Base-by-base conservation (phyloP, 1,140 invertebrate genomes). In the Helicorthomorpha holstii region DNA sequence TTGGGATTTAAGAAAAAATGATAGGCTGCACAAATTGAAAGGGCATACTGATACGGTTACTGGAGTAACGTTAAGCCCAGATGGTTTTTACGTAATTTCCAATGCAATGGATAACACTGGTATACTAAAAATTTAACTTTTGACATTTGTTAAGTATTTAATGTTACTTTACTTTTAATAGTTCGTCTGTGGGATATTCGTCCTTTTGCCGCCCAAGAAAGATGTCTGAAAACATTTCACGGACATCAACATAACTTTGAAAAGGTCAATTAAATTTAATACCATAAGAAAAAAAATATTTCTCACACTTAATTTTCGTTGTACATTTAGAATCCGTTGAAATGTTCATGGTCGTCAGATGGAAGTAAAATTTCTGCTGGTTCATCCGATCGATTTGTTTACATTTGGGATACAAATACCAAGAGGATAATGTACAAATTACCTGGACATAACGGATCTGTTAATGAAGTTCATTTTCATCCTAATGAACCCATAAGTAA, bases 211-310 rank as follows among this genome's bases (percentile, higher is more conserved):
- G 86, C 90, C 1, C 78, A 80, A 47, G 90, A 98, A 61, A 74
- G 95, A 55, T 96, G 91, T 68, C 82, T 95, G 0, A 94, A 95
- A 72, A 80, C 95, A 34, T 78, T 98, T 53, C 75, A 75, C 53
- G 93, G 93, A 0, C 90, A 97, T 73, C 89, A 93, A 61, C 93
- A 98, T 68, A 97, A 96, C 70, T 98, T 96, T 73, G 94, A 98
- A 73, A 95, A 94, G 72, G 89, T 90, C 58, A 48, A 34, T 34
- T 16, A 34, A 16, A 34, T 34, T 7, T 34, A 34, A 7, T 34
- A 16, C 29, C 29, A 34, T 34, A 16, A 34, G 29, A 16, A 34
- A 16, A 34, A 16, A 7, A 7, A 34, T n/a, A n/a, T n/a, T n/a
- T n/a, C n/a, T n/a, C n/a, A n/a, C n/a, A 34, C 16, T 34, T 7